phyloP scores from a whole-genome alignment of 1,140 invertebrate species.

The Glomeris maerens region DNA sequence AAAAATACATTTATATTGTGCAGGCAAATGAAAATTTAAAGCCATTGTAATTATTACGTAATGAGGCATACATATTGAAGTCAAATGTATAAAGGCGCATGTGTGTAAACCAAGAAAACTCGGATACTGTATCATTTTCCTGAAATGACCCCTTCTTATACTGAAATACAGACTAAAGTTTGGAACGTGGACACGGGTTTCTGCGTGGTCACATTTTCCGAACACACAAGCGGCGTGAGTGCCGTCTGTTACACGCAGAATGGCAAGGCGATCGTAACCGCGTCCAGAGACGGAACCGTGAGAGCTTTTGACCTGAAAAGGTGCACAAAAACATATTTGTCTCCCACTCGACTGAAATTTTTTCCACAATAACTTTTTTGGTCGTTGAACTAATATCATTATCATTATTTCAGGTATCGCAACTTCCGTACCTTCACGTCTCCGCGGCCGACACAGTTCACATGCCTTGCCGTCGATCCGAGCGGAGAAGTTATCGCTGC shows the following conservation, averaged over 20 bases:
- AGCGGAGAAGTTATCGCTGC: constrained; percentile 84
- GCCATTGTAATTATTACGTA: too few species aligned
- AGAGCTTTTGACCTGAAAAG: constrained; percentile 82
- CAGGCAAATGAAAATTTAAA: too few species aligned
- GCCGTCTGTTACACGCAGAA: constrained; percentile 71
- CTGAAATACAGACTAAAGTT: constrained; percentile 65
- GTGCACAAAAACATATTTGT: too few species aligned
- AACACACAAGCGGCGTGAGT: constrained; percentile 69
- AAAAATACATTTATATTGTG: too few species aligned
- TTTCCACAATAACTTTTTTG: constrained; percentile 7
- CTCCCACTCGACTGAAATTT: background rate
- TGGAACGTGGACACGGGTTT: constrained; percentile 85
- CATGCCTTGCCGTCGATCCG: constrained; percentile 73
- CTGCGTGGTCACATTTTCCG: constrained; percentile 86
- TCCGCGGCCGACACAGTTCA: constrained; percentile 77
- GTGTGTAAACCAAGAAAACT: too few species aligned
- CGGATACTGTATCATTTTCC: too few species aligned
- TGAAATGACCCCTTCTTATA: too few species aligned
- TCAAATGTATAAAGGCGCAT: too few species aligned
- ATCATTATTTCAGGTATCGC: constrained; percentile 53
- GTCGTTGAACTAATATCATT: background rate
- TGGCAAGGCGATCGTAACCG: constrained; percentile 79
- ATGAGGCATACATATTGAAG: too few species aligned
- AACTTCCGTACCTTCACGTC: constrained; percentile 93
- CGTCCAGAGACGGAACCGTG: constrained; percentile 88